Evolutionary conservation across 2,113 vertebrate species (phyloP), one percentile per base, ranked within the genome.

Genomic region (Lynx canadensis): DNA sequence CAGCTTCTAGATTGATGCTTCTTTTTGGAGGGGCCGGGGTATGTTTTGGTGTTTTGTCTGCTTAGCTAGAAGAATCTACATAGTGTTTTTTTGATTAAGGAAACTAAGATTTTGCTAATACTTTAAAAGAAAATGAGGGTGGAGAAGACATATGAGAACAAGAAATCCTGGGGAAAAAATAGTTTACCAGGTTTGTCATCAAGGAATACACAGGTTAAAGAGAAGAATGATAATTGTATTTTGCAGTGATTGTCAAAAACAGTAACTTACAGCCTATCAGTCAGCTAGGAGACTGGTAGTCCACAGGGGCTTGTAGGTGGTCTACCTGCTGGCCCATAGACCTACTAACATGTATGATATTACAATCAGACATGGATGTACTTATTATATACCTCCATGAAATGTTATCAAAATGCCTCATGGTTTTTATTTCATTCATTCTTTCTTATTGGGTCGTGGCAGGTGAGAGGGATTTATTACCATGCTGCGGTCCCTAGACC

Each of bases 391-490:
- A 52, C 71, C 38, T 96, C 85, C 81, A 93, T 69, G 82, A 97
- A 96, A 87, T 83, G 57, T 65, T 93, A 93, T 93, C 86, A 84
- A 60, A 96, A 89, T 93, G 38, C 66, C 78, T 94, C 69, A 66
- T 23, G 48, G 57, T 73, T 88, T 71, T 85, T 96, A 88, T 78
- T 57, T 63, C n/a, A n/a, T 36, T 93, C 83, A 71, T 89, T 85
- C 82, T 87, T 89, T 83, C 76, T 87, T 87, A 94, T 57, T 96
- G 94, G 66, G 31, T 78, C 5, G 29, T 45, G 41, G 92, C 60
- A 97, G 89, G 81, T 79, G 31, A 96, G 48, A 78, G 16, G 93
- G 41, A 92, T 96, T 96, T 97, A 96, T 97, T 94, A 85, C 52
- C 29, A 87, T 27, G 68, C 33, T 80, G 63, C 31, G 29, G 41